Conservation (phyloP, 2,113 vertebrate species). For the Macquaria australasica region DNA sequence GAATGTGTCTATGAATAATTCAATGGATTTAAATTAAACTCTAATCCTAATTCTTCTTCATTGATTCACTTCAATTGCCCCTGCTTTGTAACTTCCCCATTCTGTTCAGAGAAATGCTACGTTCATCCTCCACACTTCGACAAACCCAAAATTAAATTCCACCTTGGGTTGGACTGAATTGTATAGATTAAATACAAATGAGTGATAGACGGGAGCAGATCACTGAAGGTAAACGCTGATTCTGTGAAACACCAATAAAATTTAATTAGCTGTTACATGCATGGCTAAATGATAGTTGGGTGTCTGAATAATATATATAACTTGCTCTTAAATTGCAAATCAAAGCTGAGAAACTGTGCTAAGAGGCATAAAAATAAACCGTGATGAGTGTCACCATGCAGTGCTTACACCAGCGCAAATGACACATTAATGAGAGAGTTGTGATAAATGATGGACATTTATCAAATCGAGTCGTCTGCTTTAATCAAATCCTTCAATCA, state of each 20-base stretch:
- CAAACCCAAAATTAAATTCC: slow-evolving; percentile 48
- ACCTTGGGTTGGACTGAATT: slow-evolving; percentile 24
- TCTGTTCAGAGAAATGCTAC: slow-evolving; percentile 33
- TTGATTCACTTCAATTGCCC: slow-evolving; percentile 43
- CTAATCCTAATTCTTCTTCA: slow-evolving; percentile 49
- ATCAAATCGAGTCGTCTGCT: background rate
- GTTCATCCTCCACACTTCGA: slow-evolving; percentile 40
- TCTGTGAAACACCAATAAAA: slow-evolving; percentile 35
- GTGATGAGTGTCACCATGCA: background rate
- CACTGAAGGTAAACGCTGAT: slow-evolving; percentile 30
- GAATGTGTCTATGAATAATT: slow-evolving; percentile 64
- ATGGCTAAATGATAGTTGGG: slow-evolving; percentile 8
- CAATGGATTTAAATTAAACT: slow-evolving; percentile 55
- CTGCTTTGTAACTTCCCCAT: slow-evolving; percentile 9
- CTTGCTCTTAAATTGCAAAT: background rate
- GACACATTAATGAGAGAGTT: background rate
- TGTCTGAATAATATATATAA: slow-evolving; percentile 11
- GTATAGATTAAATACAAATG: slow-evolving; percentile 44
- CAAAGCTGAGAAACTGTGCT: background rate
- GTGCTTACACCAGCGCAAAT: background rate
- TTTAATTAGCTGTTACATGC: slow-evolving; percentile 45
- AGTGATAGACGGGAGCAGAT: slow-evolving; percentile 25
- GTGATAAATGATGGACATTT: background rate
- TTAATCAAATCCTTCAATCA: background rate
- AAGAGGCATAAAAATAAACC: background rate